Conservation (phyloP, 2,797 vertebrate genomes). For the Telmatherina bonti region DNA sequence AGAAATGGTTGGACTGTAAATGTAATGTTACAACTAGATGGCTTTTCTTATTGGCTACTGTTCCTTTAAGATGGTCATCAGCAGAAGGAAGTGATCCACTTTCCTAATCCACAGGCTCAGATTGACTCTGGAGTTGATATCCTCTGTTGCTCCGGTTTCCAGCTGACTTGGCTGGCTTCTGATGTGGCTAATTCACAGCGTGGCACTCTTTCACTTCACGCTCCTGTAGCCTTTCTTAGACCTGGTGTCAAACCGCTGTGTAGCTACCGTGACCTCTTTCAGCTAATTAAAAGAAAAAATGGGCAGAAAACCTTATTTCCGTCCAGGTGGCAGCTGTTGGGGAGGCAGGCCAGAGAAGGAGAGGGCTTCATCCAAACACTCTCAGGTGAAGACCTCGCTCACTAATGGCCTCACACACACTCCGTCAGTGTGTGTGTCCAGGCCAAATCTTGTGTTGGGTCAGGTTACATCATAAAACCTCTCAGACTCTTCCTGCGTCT, state of each 20-base stretch:
- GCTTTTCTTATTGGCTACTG: slow-evolving; percentile 17
- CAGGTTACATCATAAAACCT: slow-evolving; percentile 70
- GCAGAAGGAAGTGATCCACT: slow-evolving; percentile 65
- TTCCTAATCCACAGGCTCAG: slow-evolving; percentile 64
- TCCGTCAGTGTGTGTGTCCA: slow-evolving; percentile 9
- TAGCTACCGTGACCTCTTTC: slow-evolving; percentile 21
- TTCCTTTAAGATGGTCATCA: slow-evolving; percentile 67
- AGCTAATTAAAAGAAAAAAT: too few species aligned
- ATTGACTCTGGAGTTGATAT: slow-evolving; percentile 43
- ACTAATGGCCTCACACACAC: slow-evolving; percentile 33
- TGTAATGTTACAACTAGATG: not conserved
- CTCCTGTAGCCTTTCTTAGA: slow-evolving; percentile 2
- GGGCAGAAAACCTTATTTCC: not conserved
- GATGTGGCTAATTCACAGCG: slow-evolving; percentile 32
- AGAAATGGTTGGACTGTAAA: too few species aligned
- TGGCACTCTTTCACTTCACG: slow-evolving; percentile 6
- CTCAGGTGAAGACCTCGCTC: slow-evolving; percentile 40
- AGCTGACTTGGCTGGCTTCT: slow-evolving; percentile 45
- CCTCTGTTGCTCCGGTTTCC: slow-evolving; percentile 32
- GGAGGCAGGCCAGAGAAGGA: slow-evolving; percentile 2
- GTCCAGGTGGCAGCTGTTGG: slow-evolving; percentile 8
- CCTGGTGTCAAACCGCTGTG: not conserved
- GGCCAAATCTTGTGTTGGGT: slow-evolving; percentile 48
- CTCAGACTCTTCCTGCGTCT: slow-evolving; percentile 61
- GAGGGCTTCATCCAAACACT: slow-evolving; percentile 38